phyloP scores from a whole-genome alignment of 2,888 invertebrate genomes.

The Lordiphosa andalusiaca region DNA sequence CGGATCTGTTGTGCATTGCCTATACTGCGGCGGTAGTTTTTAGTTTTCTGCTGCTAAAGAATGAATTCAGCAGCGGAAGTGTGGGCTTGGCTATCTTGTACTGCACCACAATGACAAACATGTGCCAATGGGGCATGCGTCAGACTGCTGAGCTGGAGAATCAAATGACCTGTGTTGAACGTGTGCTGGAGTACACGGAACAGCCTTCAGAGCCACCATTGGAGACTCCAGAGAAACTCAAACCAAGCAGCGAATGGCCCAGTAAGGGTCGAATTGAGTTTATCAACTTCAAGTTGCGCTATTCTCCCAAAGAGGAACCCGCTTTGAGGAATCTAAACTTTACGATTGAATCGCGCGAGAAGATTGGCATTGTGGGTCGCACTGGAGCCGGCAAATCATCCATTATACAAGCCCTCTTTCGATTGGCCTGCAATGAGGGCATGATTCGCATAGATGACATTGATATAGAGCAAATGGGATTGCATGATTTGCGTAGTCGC shows the following conservation, averaged over 20 bases:
- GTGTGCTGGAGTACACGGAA: slow-evolving; percentile 89
- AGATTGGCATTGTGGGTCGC: slow-evolving; percentile 92
- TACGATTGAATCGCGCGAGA: slow-evolving; percentile 80
- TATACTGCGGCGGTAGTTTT: slow-evolving; percentile 93
- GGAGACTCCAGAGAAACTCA: slow-evolving; percentile 79
- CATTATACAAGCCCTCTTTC: slow-evolving; percentile 90
- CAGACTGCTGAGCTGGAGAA: slow-evolving; percentile 92
- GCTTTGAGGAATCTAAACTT: slow-evolving; percentile 89
- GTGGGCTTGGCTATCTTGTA: slow-evolving; percentile 88
- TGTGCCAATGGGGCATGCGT: slow-evolving; percentile 91
- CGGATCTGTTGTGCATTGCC: slow-evolving; percentile 92
- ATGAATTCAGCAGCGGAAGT: slow-evolving; percentile 82
- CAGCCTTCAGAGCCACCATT: slow-evolving; percentile 84
- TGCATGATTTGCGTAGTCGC: slow-evolving; percentile 88
- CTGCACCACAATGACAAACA: slow-evolving; percentile 86
- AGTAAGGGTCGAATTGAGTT: slow-evolving; percentile 85
- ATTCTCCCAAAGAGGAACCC: slow-evolving; percentile 85
- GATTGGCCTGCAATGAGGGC: slow-evolving; percentile 89
- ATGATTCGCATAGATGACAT: slow-evolving; percentile 88
- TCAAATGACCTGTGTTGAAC: slow-evolving; percentile 91
- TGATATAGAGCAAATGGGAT: slow-evolving; percentile 86
- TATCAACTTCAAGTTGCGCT: slow-evolving; percentile 85
- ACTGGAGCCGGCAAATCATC: slow-evolving; percentile 95
- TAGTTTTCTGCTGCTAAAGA: slow-evolving; percentile 87
- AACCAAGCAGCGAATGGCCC: slow-evolving; percentile 85